A percentile compares a stretch with the other conserved stretches of the same genome.
These are phyloP conservation scores for Coenobita brevimanus DNA, from an alignment of 1,140 invertebrate genomes.

Conservation along the genomic window DNA sequence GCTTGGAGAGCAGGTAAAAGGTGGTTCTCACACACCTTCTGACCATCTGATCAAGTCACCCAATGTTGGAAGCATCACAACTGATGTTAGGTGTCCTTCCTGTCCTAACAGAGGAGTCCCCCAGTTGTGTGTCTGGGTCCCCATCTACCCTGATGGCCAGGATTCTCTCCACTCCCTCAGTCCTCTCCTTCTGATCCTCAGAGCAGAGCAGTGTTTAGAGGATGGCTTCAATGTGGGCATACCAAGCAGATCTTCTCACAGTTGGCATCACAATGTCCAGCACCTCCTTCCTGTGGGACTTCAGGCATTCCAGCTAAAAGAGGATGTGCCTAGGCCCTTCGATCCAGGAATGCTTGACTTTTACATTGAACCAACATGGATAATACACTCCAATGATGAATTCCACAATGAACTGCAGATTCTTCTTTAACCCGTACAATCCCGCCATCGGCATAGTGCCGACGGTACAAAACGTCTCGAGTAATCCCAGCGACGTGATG, in stretches of 20 bases:
- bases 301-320: slow-evolving; percentile 40
- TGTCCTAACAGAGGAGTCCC: not conserved
- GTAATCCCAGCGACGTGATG: no score
- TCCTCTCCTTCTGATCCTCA: slow-evolving; percentile 39
- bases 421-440: no score
- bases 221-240: slow-evolving; percentile 40
- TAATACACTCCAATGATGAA: slow-evolving; percentile 43
- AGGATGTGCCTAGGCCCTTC: slow-evolving; percentile 42
- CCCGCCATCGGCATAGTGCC: no score
- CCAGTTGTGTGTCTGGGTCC: not conserved
- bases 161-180: slow-evolving; percentile 30
- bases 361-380: slow-evolving; percentile 37
- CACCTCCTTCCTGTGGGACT: slow-evolving; percentile 38
- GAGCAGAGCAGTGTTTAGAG: slow-evolving; percentile 39
- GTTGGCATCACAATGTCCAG: slow-evolving; percentile 21
- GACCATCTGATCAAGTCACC: not conserved
- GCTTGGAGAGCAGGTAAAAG: not conserved
- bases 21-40: not conserved
- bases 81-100: not conserved
- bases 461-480: no score
- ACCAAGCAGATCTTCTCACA: slow-evolving; percentile 47
- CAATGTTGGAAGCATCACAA: not conserved
- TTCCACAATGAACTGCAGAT: slow-evolving; percentile 28
- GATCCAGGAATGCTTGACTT: slow-evolving; percentile 36
- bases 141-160: not conserved